These are phyloP conservation scores for Cardinalis cardinalis DNA, from an alignment of 2,113 vertebrate genomes.

Conservation along the genomic window DNA sequence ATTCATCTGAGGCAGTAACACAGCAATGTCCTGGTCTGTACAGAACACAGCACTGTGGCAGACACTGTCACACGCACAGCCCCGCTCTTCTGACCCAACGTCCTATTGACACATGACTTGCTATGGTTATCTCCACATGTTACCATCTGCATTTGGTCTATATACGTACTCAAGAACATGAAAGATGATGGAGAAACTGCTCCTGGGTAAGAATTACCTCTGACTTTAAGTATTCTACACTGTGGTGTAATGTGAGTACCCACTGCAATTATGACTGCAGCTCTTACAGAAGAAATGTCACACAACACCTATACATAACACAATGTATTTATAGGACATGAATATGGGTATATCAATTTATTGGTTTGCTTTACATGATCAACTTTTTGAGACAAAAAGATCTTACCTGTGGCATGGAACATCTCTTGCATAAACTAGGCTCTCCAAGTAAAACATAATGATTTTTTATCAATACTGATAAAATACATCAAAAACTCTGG, in stretches of 20 bases:
- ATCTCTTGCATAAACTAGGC: slow-evolving; percentile 2
- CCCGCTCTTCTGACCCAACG: background rate
- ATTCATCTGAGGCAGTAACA: background rate
- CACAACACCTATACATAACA: background rate
- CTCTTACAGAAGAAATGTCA: background rate
- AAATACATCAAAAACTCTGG: slow-evolving; percentile 75
- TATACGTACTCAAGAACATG: background rate
- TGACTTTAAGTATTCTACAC: background rate
- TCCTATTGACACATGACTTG: background rate
- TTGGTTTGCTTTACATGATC: background rate
- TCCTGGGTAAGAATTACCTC: background rate
- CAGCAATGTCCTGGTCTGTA: background rate
- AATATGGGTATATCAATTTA: background rate
- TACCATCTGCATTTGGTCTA: slow-evolving; percentile 2
- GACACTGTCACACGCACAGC: background rate
- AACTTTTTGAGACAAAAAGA: background rate
- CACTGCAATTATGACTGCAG: background rate
- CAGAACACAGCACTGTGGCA: background rate
- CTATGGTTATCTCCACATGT: background rate
- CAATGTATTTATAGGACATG: background rate
- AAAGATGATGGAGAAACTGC: background rate
- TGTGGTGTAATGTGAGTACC: background rate
- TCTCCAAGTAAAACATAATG: background rate
- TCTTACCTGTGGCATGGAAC: slow-evolving; percentile 62
- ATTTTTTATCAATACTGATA: slow-evolving; percentile 21